Evolutionary conservation across 2,113 vertebrate species (phyloP).

Genomic region (Cheirogaleus medius): DNA sequence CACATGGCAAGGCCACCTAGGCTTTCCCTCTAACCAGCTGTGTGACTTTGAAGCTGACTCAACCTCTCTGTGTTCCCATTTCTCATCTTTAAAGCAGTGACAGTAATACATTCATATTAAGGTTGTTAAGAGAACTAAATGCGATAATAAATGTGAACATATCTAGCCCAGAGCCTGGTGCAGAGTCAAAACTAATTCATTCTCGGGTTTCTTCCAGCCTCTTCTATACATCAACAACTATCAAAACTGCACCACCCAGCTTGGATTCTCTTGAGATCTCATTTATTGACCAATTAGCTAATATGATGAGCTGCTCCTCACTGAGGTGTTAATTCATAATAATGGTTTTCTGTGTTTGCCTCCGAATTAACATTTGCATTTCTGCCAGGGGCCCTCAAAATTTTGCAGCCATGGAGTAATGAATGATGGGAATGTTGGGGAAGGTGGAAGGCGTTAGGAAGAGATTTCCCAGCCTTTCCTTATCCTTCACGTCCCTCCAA

Average conservation of each 20-base stretch:
- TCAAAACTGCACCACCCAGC: neutral
- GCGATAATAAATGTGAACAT: neutral
- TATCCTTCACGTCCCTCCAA: neutral
- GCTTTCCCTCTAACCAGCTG: neutral
- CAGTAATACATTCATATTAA: neutral
- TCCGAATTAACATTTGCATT: neutral
- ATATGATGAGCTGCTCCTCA: conserved; percentile 6
- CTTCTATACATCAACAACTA: neutral
- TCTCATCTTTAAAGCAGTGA: neutral
- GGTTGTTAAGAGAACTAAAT: neutral
- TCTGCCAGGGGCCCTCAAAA: neutral
- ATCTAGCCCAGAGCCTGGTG: neutral
- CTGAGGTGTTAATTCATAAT: conserved; percentile 41
- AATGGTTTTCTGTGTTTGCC: conserved; percentile 10
- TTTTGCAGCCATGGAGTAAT: neutral
- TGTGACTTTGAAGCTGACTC: neutral
- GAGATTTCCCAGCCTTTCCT: neutral
- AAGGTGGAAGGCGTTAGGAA: neutral
- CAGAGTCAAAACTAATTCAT: neutral
- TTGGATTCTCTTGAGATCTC: neutral
- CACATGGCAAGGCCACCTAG: neutral
- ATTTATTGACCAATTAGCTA: conserved; percentile 22
- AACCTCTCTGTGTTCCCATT: neutral
- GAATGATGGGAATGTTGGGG: neutral
- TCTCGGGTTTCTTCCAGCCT: neutral